Evolutionary conservation across 2,797 vertebrate genomes (phyloP).

Genomic region (Eidolon dupreanum): DNA sequence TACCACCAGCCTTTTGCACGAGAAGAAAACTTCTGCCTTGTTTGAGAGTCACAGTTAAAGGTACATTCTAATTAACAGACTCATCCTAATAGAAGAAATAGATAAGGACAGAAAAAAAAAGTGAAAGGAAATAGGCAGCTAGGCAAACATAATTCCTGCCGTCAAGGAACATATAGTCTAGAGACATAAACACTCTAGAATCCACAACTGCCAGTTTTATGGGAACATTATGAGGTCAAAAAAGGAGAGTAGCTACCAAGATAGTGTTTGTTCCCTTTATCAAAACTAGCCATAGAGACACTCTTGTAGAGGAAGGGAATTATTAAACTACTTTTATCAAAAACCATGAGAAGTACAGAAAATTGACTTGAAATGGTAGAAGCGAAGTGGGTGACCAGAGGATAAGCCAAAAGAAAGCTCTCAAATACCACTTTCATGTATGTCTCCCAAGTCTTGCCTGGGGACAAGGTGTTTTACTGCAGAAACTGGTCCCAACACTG

Average conservation of each 20-base stretch:
- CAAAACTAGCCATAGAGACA: not conserved
- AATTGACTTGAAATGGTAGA: not conserved
- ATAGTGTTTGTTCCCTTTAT: not conserved
- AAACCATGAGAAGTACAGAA: not conserved
- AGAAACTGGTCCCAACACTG: not conserved
- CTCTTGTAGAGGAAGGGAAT: not conserved
- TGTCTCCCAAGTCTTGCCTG: not conserved
- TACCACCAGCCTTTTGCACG: not conserved
- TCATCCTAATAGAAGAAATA: not conserved
- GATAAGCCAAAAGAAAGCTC: not conserved
- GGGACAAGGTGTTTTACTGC: not conserved
- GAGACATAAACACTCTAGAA: not conserved
- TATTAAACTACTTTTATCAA: not conserved
- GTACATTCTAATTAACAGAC: not conserved
- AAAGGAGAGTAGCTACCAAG: not conserved
- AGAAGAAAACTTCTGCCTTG: not conserved
- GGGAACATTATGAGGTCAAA: not conserved
- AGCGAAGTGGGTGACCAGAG: not conserved
- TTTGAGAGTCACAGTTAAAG: not conserved
- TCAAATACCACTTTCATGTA: not conserved
- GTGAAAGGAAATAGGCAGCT: not conserved
- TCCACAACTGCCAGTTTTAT: not conserved
- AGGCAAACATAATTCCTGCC: not conserved
- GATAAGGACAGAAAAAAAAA: not conserved
- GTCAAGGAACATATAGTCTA: not conserved